Percentiles rank a stretch among this genome's conserved stretches.
phyloP scores from a whole-genome alignment of 2,797 vertebrate species.

The Lutra lutra region DNA sequence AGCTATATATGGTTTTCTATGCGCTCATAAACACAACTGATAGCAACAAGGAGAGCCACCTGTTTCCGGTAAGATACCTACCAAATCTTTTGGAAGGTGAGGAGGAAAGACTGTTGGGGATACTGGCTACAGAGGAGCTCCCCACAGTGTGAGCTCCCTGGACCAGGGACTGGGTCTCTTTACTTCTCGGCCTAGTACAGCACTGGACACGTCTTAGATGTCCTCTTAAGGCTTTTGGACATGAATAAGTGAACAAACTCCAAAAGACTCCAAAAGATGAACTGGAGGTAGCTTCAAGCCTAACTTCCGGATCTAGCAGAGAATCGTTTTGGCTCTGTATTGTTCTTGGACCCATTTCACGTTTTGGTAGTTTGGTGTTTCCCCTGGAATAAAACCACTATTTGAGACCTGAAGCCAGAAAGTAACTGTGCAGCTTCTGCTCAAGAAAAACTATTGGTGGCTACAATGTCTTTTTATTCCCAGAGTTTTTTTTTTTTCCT shows the following conservation, averaged over 20 bases:
- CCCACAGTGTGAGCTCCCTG: neutral
- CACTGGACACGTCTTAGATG: neutral
- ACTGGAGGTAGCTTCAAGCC: neutral
- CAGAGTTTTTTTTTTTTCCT: neutral
- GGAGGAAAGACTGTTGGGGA: neutral
- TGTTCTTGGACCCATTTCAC: neutral
- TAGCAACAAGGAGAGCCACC: neutral
- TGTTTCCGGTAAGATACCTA: neutral
- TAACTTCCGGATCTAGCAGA: neutral
- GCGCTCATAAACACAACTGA: constrained; percentile 35
- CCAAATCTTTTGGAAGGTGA: neutral
- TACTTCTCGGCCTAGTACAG: neutral
- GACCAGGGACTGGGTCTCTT: neutral
- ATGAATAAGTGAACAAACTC: neutral
- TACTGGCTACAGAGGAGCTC: too few species aligned
- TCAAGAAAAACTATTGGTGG: neutral
- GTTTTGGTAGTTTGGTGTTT: constrained; percentile 4
- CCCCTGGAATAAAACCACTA: neutral
- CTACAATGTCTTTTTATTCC: neutral
- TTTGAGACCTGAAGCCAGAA: neutral
- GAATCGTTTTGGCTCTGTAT: neutral
- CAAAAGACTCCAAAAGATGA: neutral
- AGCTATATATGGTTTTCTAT: neutral
- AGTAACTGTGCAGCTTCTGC: neutral
- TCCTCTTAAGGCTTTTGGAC: too few species aligned